A percentile compares a stretch with the other conserved stretches of the same genome.
Evolutionary conservation across 2,797 vertebrate genomes (phyloP).

Genomic region (Pogoniulus pusillus): DNA sequence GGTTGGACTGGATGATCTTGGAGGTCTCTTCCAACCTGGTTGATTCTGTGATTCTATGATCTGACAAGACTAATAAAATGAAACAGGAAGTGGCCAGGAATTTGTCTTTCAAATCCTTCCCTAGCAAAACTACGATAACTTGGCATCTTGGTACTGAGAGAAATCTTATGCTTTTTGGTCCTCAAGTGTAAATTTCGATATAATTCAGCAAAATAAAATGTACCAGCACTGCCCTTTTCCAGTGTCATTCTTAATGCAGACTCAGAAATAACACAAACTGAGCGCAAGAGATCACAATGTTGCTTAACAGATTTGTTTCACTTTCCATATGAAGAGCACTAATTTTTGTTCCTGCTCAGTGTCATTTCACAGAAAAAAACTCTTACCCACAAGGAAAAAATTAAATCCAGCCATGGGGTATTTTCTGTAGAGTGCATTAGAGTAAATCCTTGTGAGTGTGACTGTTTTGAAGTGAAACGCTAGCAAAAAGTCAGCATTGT

Average conservation of each 20-base stretch:
- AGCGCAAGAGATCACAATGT: not conserved
- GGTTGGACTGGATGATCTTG: too few species aligned
- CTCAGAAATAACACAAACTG: not conserved
- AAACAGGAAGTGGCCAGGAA: not conserved
- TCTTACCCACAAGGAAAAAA: not conserved
- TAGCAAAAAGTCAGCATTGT: not conserved
- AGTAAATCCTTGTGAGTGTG: conserved; percentile 19
- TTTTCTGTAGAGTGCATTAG: conserved; percentile 41
- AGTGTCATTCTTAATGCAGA: not conserved
- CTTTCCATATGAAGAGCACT: conserved; percentile 8
- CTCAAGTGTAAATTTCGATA: not conserved
- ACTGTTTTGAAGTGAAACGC: not conserved
- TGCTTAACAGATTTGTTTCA: conserved; percentile 25
- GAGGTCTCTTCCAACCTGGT: too few species aligned
- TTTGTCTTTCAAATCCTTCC: not conserved
- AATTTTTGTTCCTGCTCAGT: not conserved
- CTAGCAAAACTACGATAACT: not conserved
- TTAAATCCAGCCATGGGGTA: not conserved
- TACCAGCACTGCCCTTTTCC: not conserved
- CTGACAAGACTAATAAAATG: not conserved
- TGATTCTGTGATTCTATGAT: too few species aligned
- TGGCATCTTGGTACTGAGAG: not conserved
- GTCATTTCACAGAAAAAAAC: not conserved
- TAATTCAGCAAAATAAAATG: not conserved
- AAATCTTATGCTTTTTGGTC: not conserved